Percentiles rank a stretch among this genome's conserved stretches.
These are phyloP conservation scores for Bambusicola thoracicus DNA, from an alignment of 2,113 vertebrate genomes.

Conservation along the genomic window DNA sequence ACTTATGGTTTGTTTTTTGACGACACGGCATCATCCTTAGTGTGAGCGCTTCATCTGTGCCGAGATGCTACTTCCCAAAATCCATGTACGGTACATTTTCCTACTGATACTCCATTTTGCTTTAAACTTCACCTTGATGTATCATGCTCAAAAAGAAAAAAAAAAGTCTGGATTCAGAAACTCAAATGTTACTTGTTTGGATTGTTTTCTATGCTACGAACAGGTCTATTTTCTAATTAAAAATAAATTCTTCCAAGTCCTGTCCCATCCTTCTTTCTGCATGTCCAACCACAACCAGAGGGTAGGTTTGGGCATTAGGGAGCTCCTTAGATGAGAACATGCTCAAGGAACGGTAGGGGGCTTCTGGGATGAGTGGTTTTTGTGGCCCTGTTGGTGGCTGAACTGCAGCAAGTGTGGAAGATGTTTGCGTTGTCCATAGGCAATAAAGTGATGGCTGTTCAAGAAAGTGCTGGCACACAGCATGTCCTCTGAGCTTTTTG, in stretches of 20 bases:
- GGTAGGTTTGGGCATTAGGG: slow-evolving; percentile 18
- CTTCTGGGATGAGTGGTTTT: background rate
- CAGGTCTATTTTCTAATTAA: background rate
- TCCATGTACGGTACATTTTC: background rate
- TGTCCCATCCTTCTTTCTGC: background rate
- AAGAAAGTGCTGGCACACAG: background rate
- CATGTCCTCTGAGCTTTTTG: background rate
- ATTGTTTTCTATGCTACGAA: background rate
- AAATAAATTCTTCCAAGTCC: background rate
- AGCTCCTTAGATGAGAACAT: background rate
- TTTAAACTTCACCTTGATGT: background rate
- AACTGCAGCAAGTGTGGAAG: slow-evolving; percentile 1
- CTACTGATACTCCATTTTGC: background rate
- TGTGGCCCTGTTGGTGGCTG: slow-evolving; percentile 24
- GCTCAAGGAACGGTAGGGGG: background rate
- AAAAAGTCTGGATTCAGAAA: slow-evolving; percentile 7
- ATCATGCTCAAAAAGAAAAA: background rate
- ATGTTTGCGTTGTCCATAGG: slow-evolving; percentile 49
- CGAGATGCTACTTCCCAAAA: background rate
- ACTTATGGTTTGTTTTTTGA: background rate
- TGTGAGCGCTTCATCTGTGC: background rate
- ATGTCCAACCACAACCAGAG: slow-evolving; percentile 14
- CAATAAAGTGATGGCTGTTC: slow-evolving; percentile 52
- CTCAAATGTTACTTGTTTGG: background rate
- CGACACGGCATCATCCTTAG: background rate